phyloP scores from a whole-genome alignment of 2,888 invertebrate species.

The Drosophila incognita region DNA sequence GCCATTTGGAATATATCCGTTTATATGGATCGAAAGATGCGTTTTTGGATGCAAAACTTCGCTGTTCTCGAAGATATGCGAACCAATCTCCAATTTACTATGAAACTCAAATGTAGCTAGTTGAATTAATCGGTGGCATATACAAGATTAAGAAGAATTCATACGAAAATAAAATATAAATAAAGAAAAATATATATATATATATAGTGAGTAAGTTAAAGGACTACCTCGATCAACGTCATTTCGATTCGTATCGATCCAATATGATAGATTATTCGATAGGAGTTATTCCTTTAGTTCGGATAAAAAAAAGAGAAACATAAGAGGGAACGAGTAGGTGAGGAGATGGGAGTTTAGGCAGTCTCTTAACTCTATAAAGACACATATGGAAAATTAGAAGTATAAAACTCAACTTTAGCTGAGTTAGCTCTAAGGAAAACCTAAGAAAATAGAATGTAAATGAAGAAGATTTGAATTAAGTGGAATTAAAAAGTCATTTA shows the following conservation, averaged over 20 bases:
- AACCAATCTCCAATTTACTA: neutral
- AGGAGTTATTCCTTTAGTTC: neutral
- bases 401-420: neutral
- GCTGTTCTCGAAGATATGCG: neutral
- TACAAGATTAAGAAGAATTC: neutral
- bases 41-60: neutral
- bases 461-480: neutral
- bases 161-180: neutral
- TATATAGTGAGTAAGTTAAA: neutral
- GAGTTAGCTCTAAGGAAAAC: neutral
- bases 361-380: neutral
- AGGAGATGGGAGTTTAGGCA: neutral
- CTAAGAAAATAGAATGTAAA: neutral
- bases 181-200: neutral
- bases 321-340: neutral
- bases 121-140: neutral
- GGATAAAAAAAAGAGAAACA: neutral
- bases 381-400: neutral
- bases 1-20: neutral
- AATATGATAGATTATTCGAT: neutral
- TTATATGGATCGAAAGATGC: neutral
- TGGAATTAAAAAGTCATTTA: neutral
- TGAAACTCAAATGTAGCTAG: neutral
- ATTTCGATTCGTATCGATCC: too few species aligned
- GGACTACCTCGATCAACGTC: neutral